A percentile compares a stretch with the other conserved stretches of the same genome.
phyloP scores from a whole-genome alignment of 2,888 invertebrate genomes.

The Prionchulus punctatus region DNA sequence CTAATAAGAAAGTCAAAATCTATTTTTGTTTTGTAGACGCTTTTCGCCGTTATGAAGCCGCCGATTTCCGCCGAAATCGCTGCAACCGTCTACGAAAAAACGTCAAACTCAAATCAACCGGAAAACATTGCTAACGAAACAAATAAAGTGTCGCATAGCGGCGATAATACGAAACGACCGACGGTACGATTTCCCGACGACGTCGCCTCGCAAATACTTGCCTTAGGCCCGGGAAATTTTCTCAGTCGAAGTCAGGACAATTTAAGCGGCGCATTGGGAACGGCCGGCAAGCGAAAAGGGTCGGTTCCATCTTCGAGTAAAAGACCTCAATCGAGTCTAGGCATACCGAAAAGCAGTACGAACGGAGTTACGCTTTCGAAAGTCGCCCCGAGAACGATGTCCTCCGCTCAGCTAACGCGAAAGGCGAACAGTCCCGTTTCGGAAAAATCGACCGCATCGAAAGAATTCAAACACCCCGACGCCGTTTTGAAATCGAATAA shows the following conservation, averaged over 20 bases:
- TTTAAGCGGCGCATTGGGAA: neutral
- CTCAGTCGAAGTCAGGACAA: conserved; percentile 5
- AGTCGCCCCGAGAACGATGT: neutral
- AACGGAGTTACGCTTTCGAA: neutral
- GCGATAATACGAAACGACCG: neutral
- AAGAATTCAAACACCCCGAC: neutral
- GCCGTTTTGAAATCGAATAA: neutral
- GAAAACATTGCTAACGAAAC: too few relatives aligned
- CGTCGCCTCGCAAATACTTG: neutral
- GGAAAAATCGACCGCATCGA: neutral
- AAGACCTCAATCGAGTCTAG: neutral
- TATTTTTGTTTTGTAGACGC: too few relatives aligned
- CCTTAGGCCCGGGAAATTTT: neutral
- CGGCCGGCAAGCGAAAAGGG: neutral
- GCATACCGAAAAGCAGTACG: neutral
- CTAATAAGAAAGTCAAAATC: too few relatives aligned
- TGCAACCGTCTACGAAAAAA: too few relatives aligned
- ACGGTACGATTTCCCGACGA: neutral
- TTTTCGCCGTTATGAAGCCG: too few relatives aligned
- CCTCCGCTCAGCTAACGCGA: neutral
- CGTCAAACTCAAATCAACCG: too few relatives aligned
- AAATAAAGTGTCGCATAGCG: neutral
- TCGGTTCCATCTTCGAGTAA: neutral
- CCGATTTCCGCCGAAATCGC: too few relatives aligned
- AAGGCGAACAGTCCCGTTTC: neutral